Evolutionary conservation across 2,797 vertebrate genomes (phyloP), one percentile per base, ranked within the genome.

Genomic region (Sebastes cheni): DNA sequence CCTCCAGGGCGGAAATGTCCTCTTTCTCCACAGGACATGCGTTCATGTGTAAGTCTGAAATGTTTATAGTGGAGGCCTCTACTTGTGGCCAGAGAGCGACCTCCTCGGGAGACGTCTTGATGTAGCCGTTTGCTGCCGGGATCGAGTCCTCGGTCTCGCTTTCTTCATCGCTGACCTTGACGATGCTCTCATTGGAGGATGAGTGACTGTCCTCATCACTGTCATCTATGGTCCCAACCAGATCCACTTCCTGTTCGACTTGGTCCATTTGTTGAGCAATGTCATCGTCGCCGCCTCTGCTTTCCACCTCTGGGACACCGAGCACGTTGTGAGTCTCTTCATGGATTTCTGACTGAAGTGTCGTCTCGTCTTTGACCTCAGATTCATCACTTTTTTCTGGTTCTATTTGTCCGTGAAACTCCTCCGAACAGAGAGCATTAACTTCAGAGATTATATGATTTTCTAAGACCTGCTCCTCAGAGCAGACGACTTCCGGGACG

Each of bases 81-180:
- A 52, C 62, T 0, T 80, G 78, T 0, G 86, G 55, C 88, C 88
- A 88, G 42, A 10, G 71, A 16, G 30, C 1, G 22, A 18, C 64
- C 2, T 86, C 75, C 18, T 88, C 83, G 0, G 61, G 58, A 20
- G 72, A n/a, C 0, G 59, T 75, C 54, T 85, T 73, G 30, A 56
- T 1, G 68, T 46, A 86, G 58, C 72, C 62, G 16, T 89, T 83
- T 1, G 68, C 77, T 1, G 72, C 36, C 25, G 22, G 73, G 65
- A 71, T 65, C 3, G 23, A 32, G 29, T 88, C 79, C 6, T 84
- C 72, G 0, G 52, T 2, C 23, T 90, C 89, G 39, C 82, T 83
- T 2, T 93, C 90, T 22, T 92, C 90, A 1, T 94, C 93, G 29
- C 90, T 93, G 61, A 93, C 90, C 71, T 91, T 78, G 25, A 87